These are phyloP conservation scores for Platynereis dumerilii DNA, from an alignment of 2,888 invertebrate species.

Conservation along the genomic window DNA sequence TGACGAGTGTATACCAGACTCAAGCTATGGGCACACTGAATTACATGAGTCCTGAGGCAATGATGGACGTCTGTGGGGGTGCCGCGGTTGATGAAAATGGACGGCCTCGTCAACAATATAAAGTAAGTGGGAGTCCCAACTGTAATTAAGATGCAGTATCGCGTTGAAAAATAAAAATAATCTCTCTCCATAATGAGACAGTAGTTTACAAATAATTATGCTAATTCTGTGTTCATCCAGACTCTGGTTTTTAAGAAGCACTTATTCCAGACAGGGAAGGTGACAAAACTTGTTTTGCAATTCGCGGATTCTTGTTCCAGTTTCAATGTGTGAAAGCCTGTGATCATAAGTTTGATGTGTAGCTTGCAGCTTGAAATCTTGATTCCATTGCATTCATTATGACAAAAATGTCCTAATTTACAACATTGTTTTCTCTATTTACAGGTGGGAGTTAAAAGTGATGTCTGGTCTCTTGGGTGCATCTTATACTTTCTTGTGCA, in stretches of 20 bases:
- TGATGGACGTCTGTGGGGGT: slow-evolving; percentile 43
- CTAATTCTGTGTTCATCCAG: no score
- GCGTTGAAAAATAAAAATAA: slow-evolving; percentile 5
- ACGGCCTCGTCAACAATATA: slow-evolving; percentile 47
- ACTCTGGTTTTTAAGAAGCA: no score
- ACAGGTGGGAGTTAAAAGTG: slow-evolving; percentile 88
- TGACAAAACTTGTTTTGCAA: no score
- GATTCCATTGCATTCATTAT: no score
- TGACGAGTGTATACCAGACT: slow-evolving; percentile 85
- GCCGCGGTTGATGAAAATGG: slow-evolving; percentile 32
- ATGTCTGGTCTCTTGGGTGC: slow-evolving; percentile 97
- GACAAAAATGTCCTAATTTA: no score
- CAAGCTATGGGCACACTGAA: slow-evolving; percentile 81
- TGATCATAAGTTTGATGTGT: no score
- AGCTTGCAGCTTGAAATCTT: no score
- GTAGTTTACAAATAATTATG: no score
- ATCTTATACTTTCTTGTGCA: slow-evolving; percentile 93
- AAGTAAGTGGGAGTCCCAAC: slow-evolving; percentile 44
- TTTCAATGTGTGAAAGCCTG: no score
- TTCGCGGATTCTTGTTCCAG: no score
- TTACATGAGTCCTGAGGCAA: slow-evolving; percentile 92
- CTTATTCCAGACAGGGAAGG: no score
- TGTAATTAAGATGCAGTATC: not conserved
- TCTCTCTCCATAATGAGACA: no score
- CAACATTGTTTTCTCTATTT: not conserved